Evolutionary conservation across 1,140 invertebrate genomes (phyloP).

Genomic region (Eumeta japonica): DNA sequence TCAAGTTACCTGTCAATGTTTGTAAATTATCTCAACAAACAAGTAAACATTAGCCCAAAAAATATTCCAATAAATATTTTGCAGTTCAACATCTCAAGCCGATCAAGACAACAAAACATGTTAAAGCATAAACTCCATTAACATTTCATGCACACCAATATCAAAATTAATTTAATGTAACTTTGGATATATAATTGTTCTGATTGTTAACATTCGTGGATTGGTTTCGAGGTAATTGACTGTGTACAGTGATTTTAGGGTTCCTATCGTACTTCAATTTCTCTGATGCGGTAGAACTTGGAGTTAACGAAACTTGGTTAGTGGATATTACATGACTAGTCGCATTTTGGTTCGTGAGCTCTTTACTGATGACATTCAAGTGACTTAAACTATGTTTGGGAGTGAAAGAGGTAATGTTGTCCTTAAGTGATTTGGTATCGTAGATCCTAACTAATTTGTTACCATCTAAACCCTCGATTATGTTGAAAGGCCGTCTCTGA

Average conservation of each 20-base stretch:
- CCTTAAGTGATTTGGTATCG: constrained; percentile 37
- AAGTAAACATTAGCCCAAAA: no score
- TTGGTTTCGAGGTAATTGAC: no score
- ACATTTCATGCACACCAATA: no score
- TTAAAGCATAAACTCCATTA: no score
- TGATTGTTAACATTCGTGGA: no score
- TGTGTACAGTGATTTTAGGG: constrained; percentile 29
- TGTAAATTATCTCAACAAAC: no score
- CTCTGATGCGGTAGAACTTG: constrained; percentile 22
- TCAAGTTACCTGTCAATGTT: no score
- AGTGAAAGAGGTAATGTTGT: constrained; percentile 34
- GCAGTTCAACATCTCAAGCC: no score
- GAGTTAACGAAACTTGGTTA: constrained; percentile 23
- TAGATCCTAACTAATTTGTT: constrained; percentile 48
- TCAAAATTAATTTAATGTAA: no score
- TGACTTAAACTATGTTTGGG: constrained; percentile 37
- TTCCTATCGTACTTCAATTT: constrained; percentile 26
- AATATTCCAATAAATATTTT: no score
- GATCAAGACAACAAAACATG: no score
- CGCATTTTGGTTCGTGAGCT: constrained; percentile 19
- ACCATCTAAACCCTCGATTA: constrained; percentile 28
- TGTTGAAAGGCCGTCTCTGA: constrained; percentile 19
- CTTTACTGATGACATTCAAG: constrained; percentile 28
- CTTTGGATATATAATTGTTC: no score
- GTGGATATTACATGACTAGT: constrained; percentile 12